Base-by-base conservation (phyloP, 2,888 invertebrate genomes). In the Campoplex capitator region DNA sequence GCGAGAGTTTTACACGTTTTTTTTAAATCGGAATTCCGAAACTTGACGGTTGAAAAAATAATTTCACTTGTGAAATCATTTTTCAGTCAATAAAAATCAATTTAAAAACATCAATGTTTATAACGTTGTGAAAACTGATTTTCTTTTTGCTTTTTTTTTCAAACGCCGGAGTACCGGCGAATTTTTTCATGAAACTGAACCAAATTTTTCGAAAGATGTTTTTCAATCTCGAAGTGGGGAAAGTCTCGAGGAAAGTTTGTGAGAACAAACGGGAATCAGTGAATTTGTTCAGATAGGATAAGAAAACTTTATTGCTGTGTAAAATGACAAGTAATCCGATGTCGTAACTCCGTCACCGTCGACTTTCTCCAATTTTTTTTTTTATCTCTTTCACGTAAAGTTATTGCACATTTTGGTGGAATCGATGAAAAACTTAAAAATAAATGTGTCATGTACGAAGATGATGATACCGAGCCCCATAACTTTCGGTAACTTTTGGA, bases 391-490 rank as follows among this genome's bases (percentile, higher is more conserved):
- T 23, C 13, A 80, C 70, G 67, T 82, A 74, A 78, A 84, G 75
- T 73, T 32, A 76, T 83, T 83, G 71, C 51, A 28, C 67, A 58
- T 76, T 65, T 70, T 38, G 16, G 32, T 32, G 13, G 62, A 71
- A 75, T 54, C 45, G 54, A 77, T 82, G 82, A 45, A 38, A 51
- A 85, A 35, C 58, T 48, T 48, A 32, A 23, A 62, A 67, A 70
- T 81, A 54, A 71, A 74, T 73, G 35, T 48, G 83, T 93, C 92
- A 48, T 94, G 94, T 83, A 38, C 56, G 35, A 23, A 23, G 23
- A n/a, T 0, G 75, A 54, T 74, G 54, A 23, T 18, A 71, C 28
- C 38, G 51, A 76, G 3, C 62, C 13, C 8, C 11, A 11, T 42
- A 28, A 58, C 38, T 77, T 76, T 28, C 45, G 28, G 38, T 76